Conservation (phyloP, 2,113 vertebrate genomes). For the Nibea albiflora region DNA sequence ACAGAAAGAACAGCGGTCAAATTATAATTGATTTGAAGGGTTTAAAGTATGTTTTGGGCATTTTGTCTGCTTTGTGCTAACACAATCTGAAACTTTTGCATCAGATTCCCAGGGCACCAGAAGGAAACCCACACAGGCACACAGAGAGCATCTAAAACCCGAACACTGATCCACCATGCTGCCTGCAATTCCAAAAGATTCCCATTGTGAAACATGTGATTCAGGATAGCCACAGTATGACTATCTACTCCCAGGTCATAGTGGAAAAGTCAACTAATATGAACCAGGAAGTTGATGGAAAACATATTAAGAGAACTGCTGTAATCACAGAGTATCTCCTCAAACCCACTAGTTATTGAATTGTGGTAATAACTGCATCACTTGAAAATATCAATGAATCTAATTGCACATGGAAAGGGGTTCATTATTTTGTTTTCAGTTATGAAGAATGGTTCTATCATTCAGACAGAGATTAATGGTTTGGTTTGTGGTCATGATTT, state of each 20-base stretch:
- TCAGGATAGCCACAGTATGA: neutral
- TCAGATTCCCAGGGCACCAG: neutral
- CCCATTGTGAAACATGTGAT: too few relatives aligned
- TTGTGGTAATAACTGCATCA: neutral
- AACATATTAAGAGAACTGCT: neutral
- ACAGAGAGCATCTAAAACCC: neutral
- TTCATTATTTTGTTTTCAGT: too few relatives aligned
- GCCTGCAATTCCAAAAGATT: neutral
- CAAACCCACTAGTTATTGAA: neutral
- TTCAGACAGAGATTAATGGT: too few relatives aligned
- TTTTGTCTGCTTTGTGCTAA: neutral
- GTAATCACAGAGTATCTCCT: neutral
- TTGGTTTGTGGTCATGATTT: neutral
- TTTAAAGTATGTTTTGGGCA: neutral
- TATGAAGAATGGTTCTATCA: too few relatives aligned
- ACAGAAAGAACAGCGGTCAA: neutral
- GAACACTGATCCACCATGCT: neutral
- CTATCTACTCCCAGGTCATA: neutral
- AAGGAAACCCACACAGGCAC: too few relatives aligned
- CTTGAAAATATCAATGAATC: neutral
- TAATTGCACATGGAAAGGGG: too few relatives aligned
- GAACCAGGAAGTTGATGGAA: neutral
- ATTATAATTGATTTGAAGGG: neutral
- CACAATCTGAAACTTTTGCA: neutral
- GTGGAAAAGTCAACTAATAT: neutral